A percentile compares a stretch with the other conserved stretches of the same genome.
Evolutionary conservation across 1,140 invertebrate species (phyloP).

Genomic region (Drosophila arawakana): DNA sequence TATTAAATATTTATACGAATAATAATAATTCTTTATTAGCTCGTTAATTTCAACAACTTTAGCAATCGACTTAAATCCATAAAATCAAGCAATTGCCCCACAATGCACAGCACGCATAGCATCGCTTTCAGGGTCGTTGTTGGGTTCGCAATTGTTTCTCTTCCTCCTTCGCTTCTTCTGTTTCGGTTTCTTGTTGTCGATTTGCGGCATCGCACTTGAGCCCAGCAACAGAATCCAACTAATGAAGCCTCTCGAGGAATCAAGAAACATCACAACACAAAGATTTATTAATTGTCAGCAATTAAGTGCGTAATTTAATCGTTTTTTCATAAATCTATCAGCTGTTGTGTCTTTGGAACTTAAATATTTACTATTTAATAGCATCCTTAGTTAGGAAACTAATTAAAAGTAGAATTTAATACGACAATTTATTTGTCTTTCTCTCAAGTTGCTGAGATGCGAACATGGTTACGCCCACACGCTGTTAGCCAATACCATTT

Average conservation of each 20-base stretch:
- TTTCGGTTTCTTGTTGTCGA: slow-evolving; percentile 10
- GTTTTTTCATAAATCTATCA: too few species aligned
- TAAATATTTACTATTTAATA: not conserved
- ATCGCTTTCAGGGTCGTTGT: slow-evolving; percentile 27
- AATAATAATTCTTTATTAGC: too few species aligned
- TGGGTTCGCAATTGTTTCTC: slow-evolving; percentile 19
- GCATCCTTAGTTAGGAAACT: not conserved
- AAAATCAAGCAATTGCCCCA: too few species aligned
- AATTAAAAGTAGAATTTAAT: not conserved
- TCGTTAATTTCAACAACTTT: too few species aligned
- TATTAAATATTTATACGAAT: too few species aligned
- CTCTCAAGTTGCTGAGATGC: not conserved
- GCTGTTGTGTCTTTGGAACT: too few species aligned
- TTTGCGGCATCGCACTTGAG: not conserved
- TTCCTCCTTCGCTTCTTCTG: not conserved
- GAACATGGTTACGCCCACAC: too few species aligned
- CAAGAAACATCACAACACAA: not conserved
- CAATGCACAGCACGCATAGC: not conserved
- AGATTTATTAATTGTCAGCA: not conserved
- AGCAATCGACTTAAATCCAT: too few species aligned
- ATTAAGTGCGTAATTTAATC: not conserved
- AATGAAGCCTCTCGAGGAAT: not conserved
- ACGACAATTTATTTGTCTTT: not conserved
- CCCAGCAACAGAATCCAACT: not conserved
- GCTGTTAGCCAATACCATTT: slow-evolving; percentile 4